Percentiles rank a stretch among this genome's conserved stretches.
These are phyloP conservation scores for Gnathonemus longibarbis DNA, from an alignment of 2,113 vertebrate genomes.

Conservation along the genomic window DNA sequence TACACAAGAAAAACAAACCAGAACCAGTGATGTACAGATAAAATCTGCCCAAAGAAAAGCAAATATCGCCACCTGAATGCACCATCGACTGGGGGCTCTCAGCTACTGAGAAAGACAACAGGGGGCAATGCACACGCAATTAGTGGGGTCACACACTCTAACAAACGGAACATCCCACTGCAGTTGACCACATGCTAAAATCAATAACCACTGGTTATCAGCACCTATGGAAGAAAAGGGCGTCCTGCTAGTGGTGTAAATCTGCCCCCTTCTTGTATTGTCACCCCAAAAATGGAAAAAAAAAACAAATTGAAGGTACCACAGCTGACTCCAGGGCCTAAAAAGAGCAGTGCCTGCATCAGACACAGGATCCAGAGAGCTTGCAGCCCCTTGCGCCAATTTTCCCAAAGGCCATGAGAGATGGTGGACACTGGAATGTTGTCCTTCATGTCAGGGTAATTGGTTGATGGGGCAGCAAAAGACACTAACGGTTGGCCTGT, in stretches of 20 bases:
- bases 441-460: neutral
- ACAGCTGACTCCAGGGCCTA: neutral
- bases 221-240: neutral
- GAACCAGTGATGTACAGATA: neutral
- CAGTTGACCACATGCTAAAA: neutral
- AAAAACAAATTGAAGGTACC: neutral
- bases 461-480: neutral
- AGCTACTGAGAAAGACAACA: neutral
- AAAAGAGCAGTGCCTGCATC: neutral
- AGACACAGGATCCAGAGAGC: neutral
- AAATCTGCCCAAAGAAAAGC: neutral
- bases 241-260: neutral
- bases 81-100: neutral
- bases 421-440: neutral
- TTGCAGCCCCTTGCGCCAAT: neutral
- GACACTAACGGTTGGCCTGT: neutral
- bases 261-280: neutral
- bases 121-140: neutral
- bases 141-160: neutral
- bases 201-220: neutral
- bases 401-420: neutral
- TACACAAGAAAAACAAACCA: neutral
- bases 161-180: neutral
- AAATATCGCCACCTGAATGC: neutral
- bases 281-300: neutral